These are phyloP conservation scores for Pavo muticus DNA, from an alignment of 2,113 vertebrate species.

Conservation along the genomic window DNA sequence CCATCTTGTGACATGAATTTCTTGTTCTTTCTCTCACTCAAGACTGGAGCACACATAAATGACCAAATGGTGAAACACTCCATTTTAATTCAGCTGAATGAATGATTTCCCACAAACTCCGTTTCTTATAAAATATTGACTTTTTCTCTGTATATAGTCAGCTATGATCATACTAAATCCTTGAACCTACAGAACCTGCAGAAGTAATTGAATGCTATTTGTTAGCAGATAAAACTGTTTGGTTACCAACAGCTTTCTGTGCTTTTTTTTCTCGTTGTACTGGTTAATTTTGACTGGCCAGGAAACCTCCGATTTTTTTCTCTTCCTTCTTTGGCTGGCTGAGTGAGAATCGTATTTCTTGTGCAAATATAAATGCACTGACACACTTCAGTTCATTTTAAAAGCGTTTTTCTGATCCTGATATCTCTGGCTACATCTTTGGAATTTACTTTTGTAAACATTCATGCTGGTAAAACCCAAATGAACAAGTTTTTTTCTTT, in stretches of 20 bases:
- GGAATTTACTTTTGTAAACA: conserved; percentile 52
- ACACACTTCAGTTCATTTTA: background rate
- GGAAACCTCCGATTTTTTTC: background rate
- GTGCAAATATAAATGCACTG: conserved; percentile 28
- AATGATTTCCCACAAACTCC: background rate
- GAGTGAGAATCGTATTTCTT: background rate
- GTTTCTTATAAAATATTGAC: background rate
- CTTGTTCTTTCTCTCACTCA: background rate
- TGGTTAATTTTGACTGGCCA: background rate
- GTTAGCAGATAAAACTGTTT: background rate
- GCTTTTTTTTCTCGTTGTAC: background rate
- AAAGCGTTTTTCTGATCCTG: conserved; percentile 37
- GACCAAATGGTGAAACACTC: background rate
- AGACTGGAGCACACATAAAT: background rate
- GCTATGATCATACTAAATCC: background rate
- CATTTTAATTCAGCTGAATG: background rate
- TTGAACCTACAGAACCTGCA: background rate
- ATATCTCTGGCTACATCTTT: conserved; percentile 44
- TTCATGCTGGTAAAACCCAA: conserved; percentile 9
- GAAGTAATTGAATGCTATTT: background rate
- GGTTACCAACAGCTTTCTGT: background rate
- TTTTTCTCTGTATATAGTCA: background rate
- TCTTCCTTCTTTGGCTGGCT: background rate
- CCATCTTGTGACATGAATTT: background rate
- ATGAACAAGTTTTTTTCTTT: background rate